A percentile compares a stretch with the other conserved stretches of the same genome.
Conservation (phyloP, 2,797 vertebrate species). For the Fistularia commersonii region DNA sequence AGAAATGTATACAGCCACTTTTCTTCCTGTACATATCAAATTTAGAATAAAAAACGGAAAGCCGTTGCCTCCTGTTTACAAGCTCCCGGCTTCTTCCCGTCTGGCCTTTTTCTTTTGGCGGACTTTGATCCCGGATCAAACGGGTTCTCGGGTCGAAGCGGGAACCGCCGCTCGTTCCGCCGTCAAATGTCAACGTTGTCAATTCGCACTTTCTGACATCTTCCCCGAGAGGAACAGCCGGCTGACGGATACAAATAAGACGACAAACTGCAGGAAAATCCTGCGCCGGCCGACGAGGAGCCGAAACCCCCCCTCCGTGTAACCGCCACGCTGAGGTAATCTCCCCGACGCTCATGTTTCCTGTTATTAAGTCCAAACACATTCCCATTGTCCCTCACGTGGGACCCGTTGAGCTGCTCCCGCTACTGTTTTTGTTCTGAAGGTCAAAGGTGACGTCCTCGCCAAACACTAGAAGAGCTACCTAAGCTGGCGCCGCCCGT, state of each 20-base stretch:
- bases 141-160: slow-evolving; percentile 3
- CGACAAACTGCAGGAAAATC: not conserved
- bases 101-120: not conserved
- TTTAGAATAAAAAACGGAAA: slow-evolving; percentile 60
- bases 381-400: slow-evolving; percentile 39
- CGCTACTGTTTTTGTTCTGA: too few species aligned
- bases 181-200: slow-evolving; percentile 17
- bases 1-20: slow-evolving; percentile 56
- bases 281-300: too few species aligned
- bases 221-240: slow-evolving; percentile 3
- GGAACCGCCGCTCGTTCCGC: slow-evolving; percentile 11
- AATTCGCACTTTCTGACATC: slow-evolving; percentile 8
- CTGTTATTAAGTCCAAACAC: slow-evolving; percentile 44
- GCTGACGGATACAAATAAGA: slow-evolving; percentile 8
- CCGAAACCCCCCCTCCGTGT: slow-evolving; percentile 1
- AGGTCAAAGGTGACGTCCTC: slow-evolving; percentile 47
- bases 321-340: slow-evolving; percentile 16
- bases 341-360: slow-evolving; percentile 29
- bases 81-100: slow-evolving; percentile 1
- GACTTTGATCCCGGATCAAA: slow-evolving; percentile 14
- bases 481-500: not conserved
- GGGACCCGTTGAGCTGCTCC: slow-evolving; percentile 2
- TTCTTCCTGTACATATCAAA: slow-evolving; percentile 66
- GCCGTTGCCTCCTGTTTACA: slow-evolving; percentile 60
- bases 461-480: slow-evolving; percentile 35